Evolutionary conservation across 2,113 vertebrate genomes (phyloP).

Genomic region (Sylvia atricapilla): DNA sequence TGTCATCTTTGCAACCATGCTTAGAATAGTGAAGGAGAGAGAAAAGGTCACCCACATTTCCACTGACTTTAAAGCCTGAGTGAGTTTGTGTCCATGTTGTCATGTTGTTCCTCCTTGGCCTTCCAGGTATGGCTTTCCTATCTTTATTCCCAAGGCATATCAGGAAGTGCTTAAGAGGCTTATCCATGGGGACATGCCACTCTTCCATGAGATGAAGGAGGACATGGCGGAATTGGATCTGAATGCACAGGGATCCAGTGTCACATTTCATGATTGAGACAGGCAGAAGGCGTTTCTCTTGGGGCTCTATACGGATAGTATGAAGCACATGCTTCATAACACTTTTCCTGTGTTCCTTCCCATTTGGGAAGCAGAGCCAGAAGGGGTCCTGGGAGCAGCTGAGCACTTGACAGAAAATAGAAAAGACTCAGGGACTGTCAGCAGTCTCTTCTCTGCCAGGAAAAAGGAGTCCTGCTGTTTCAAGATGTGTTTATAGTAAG

Average conservation of each 20-base stretch:
- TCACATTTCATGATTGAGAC: not conserved
- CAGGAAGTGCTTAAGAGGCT: not conserved
- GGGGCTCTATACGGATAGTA: not conserved
- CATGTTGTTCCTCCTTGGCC: not conserved
- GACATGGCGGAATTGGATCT: not conserved
- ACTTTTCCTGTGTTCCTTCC: not conserved
- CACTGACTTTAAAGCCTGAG: not conserved
- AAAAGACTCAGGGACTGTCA: not conserved
- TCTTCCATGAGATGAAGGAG: not conserved
- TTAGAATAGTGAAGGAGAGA: not conserved
- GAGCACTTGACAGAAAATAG: not conserved
- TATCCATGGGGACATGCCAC: not conserved
- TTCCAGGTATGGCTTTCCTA: not conserved
- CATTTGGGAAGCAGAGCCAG: not conserved
- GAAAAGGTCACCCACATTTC: not conserved
- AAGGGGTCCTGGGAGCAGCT: not conserved
- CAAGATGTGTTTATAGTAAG: not conserved
- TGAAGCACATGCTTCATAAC: not conserved
- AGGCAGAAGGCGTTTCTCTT: not conserved
- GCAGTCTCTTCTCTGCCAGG: not conserved
- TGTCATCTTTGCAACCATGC: not conserved
- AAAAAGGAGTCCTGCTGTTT: not conserved
- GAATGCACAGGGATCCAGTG: not conserved
- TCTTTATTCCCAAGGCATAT: not conserved
- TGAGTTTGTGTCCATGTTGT: not conserved